These are phyloP conservation scores for Piaya cayana DNA, from an alignment of 2,113 vertebrate species.

Conservation along the genomic window DNA sequence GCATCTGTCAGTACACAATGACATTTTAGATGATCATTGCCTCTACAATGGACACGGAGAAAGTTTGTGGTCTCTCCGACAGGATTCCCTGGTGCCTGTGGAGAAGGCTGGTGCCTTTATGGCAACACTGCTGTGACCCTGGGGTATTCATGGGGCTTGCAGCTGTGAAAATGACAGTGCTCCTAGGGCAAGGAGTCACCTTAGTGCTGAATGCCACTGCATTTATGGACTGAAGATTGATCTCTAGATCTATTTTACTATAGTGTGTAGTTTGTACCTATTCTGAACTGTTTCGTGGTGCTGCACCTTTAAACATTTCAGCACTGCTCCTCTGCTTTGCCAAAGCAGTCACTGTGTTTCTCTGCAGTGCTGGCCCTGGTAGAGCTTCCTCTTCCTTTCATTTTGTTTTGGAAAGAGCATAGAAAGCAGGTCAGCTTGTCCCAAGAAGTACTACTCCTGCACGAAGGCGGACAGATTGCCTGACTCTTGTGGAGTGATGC, in stretches of 20 bases:
- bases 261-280: accelerated
- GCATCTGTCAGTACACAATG: background rate
- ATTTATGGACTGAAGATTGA: background rate
- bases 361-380: accelerated
- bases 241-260: background rate
- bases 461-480: background rate
- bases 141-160: accelerated
- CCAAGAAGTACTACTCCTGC: background rate
- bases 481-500: background rate
- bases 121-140: background rate
- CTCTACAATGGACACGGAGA: accelerated
- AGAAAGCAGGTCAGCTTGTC: background rate
- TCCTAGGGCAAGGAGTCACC: background rate
- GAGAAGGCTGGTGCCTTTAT: background rate
- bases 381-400: background rate
- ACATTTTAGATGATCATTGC: accelerated
- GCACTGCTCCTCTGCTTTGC: background rate
- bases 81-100: background rate
- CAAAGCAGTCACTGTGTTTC: background rate
- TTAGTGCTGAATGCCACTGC: background rate
- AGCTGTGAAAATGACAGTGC: background rate
- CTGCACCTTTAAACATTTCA: background rate
- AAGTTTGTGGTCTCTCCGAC: background rate
- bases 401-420: background rate
- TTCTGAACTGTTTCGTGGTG: accelerated